A percentile compares a stretch with the other conserved stretches of the same genome.
phyloP scores from a whole-genome alignment of 2,797 vertebrate species.

The Tapirus indicus region DNA sequence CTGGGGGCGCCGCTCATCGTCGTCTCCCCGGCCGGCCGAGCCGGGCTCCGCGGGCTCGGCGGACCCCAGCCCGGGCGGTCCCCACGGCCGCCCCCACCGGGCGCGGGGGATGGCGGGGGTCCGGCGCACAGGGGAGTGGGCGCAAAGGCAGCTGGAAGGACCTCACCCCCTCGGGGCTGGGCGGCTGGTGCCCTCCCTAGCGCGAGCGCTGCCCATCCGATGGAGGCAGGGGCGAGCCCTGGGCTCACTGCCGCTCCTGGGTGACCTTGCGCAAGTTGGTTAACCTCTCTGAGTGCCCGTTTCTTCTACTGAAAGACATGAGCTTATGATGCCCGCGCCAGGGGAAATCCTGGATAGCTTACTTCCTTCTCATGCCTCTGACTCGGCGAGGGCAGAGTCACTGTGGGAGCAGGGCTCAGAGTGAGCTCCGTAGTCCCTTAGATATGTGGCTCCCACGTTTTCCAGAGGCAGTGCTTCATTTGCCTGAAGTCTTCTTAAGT shows the following conservation, averaged over 20 bases:
- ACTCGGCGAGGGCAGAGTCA: not conserved
- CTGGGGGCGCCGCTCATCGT: conserved; percentile 66
- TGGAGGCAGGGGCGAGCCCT: not conserved
- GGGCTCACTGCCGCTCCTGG: not conserved
- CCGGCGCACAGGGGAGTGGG: not conserved
- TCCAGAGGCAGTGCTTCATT: not conserved
- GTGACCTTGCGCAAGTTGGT: conserved; percentile 76
- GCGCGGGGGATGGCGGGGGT: not conserved
- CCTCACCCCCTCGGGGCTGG: not conserved
- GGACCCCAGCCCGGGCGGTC: not conserved
- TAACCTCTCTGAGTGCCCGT: conserved; percentile 22
- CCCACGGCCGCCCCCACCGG: not conserved
- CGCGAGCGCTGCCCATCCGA: not conserved
- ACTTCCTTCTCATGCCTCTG: conserved; percentile 53
- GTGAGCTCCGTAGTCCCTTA: not conserved
- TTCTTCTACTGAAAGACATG: conserved; percentile 36
- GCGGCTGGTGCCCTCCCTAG: not conserved
- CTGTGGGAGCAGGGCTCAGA: conserved; percentile 22
- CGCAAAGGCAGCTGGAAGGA: not conserved
- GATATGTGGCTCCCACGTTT: not conserved
- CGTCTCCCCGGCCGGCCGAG: not conserved
- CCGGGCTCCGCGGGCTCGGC: not conserved
- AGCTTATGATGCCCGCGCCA: not conserved
- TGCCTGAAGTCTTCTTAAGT: not conserved
- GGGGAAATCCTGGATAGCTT: not conserved